Percentiles rank a stretch among this genome's conserved stretches.
phyloP scores from a whole-genome alignment of 2,113 vertebrate genomes.

The Coreoperca whiteheadi region DNA sequence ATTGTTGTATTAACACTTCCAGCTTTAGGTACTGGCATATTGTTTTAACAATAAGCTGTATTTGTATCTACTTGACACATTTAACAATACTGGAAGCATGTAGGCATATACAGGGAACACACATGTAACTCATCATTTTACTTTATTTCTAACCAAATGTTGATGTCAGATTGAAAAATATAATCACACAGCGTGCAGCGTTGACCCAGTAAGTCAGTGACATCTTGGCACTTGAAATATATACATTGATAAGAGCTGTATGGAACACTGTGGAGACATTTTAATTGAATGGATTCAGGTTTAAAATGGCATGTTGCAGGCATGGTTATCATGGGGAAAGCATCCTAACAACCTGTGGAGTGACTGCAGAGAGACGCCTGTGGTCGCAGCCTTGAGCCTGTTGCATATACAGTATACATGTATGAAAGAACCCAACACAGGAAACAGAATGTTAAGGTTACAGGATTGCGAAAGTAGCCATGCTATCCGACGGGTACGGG shows the following conservation, averaged over 20 bases:
- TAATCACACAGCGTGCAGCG: neutral
- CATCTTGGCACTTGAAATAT: slow-evolving; percentile 1
- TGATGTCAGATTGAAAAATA: neutral
- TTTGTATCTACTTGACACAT: neutral
- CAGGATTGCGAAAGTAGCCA: no score
- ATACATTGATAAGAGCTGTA: neutral
- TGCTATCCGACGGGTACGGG: neutral
- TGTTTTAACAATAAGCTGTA: neutral
- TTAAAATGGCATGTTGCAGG: slow-evolving; percentile 45
- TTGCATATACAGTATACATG: neutral
- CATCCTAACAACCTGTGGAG: slow-evolving; percentile 16
- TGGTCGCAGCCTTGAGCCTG: slow-evolving; percentile 22
- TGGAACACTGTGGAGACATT: neutral
- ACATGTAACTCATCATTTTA: no score
- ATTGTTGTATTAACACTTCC: neutral
- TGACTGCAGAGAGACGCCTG: neutral
- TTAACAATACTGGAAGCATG: neutral
- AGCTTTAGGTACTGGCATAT: neutral
- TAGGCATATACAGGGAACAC: neutral
- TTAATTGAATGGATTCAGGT: slow-evolving; percentile 18
- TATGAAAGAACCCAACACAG: neutral
- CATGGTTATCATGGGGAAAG: slow-evolving; percentile 67
- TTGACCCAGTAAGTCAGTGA: neutral
- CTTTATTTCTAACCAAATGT: neutral
- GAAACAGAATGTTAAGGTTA: no score